phyloP scores from a whole-genome alignment of 2,888 invertebrate species.

The Noctua comes region DNA sequence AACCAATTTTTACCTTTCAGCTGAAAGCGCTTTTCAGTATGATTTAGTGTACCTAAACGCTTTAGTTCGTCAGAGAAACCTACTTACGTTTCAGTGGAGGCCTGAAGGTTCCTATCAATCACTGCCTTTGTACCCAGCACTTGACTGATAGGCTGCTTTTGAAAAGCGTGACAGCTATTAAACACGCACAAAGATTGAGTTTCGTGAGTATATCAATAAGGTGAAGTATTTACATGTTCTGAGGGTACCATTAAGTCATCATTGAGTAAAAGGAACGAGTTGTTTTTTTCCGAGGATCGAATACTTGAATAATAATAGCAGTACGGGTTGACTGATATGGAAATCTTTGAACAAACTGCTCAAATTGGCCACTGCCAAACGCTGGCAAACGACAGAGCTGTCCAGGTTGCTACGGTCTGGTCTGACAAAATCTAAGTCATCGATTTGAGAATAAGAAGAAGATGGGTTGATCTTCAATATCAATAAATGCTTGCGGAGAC shows the following conservation, averaged over 20 bases:
- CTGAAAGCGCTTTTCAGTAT: slow-evolving; percentile 2
- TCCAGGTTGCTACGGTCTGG: no score
- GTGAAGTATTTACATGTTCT: background rate
- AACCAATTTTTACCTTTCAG: slow-evolving; percentile 10
- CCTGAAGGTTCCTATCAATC: slow-evolving; percentile 44
- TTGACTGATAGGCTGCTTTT: slow-evolving; percentile 49
- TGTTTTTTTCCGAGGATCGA: background rate
- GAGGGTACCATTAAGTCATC: background rate
- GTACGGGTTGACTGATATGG: no score
- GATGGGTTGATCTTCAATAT: no score
- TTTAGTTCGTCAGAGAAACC: slow-evolving; percentile 15
- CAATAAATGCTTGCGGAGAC: no score
- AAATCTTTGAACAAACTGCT: no score
- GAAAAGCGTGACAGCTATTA: slow-evolving; percentile 48
- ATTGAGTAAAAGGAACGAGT: background rate
- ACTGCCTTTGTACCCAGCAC: slow-evolving; percentile 9
- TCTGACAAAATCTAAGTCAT: no score
- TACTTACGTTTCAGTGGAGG: slow-evolving; percentile 13
- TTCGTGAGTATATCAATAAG: slow-evolving; percentile 27
- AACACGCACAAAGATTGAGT: slow-evolving; percentile 41
- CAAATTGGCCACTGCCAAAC: no score
- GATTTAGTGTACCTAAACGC: slow-evolving; percentile 25
- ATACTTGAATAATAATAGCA: background rate
- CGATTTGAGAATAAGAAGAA: no score
- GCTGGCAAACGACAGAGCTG: no score